Evolutionary conservation across 35 echinoderm and acorn worm species (phyloP), one percentile per base, ranked within the genome.

Genomic region (Ophiothrix spiculata): DNA sequence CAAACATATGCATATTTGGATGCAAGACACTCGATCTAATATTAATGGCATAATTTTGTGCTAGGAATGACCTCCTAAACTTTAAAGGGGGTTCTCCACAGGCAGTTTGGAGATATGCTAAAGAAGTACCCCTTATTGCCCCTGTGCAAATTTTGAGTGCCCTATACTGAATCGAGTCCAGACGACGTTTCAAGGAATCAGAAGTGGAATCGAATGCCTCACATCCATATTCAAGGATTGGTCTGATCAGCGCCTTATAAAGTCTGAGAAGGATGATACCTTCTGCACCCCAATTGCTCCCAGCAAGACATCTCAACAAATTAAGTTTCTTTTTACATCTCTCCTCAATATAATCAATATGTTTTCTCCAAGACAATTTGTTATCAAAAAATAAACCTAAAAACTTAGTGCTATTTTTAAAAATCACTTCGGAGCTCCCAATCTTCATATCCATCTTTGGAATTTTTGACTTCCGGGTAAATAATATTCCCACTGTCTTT

Each of bases 241-340:
- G 76, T 36, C 38, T 76, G n/a, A 76, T 76, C 34, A 76, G n/a
- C 4, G 74, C 74, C 11, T 29, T 31, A 38, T 78, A 78, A 17
- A 78, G 14, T 38, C 38, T 17, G 3, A 78, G 36, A 4, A 78
- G 36, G 2, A 38, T 28, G 17, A 23, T 28, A 34, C 76, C 33
- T 19, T 78, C 76, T 23, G 34, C 76, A 32, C 76, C 76, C 76
- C 76, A 78, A 0, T 17, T 36, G 17, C 17, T 28, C 1, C 76
- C 76, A 16, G 33, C 21, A 35, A 78, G 4, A 36, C 76, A 35
- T 33, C 76, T 33, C 14, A 35, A 11, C 33, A 78, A 38, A 38
- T 78, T 78, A 38, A 78, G 25, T 78, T 36, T 78, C 33, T 38
- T 78, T 78, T 78, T 78, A 78, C 76, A 78, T 35, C 38, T 28